A percentile compares a stretch with the other conserved stretches of the same genome.
Conservation (phyloP, 2,888 invertebrate genomes). For the Ctena decussata region DNA sequence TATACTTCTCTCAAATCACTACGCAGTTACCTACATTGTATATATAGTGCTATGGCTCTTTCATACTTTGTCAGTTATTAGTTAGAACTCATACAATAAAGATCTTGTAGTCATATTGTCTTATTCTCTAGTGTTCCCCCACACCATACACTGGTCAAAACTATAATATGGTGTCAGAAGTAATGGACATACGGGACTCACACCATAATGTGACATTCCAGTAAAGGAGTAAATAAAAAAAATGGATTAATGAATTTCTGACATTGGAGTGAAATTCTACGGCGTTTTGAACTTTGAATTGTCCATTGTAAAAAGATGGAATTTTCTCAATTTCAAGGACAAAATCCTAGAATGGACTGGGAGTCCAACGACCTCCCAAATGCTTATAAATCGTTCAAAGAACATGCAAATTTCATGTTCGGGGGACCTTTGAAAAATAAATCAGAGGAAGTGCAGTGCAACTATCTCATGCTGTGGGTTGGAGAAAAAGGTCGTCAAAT, state of each 20-base stretch:
- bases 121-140: not conserved
- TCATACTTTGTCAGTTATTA: not conserved
- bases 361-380: constrained; percentile 18
- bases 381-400: constrained; percentile 34
- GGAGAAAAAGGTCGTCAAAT: constrained; percentile 55
- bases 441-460: constrained; percentile 39
- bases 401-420: constrained; percentile 53
- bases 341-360: constrained; percentile 34
- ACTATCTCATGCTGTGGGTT: constrained; percentile 54
- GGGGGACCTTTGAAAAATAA: constrained; percentile 35
- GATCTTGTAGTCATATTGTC: not conserved
- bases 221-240: not conserved
- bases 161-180: not conserved
- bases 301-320: not conserved
- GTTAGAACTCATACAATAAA: not conserved
- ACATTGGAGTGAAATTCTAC: not conserved
- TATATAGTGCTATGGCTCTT: not conserved
- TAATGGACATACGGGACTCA: not conserved
- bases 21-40: not conserved
- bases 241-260: not conserved
- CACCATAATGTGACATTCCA: no score
- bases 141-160: not conserved
- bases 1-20: not conserved
- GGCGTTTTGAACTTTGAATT: not conserved
- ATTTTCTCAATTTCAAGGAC: no score